Base-by-base conservation (phyloP, 2,113 vertebrate species). In the Hiodon alosoides region DNA sequence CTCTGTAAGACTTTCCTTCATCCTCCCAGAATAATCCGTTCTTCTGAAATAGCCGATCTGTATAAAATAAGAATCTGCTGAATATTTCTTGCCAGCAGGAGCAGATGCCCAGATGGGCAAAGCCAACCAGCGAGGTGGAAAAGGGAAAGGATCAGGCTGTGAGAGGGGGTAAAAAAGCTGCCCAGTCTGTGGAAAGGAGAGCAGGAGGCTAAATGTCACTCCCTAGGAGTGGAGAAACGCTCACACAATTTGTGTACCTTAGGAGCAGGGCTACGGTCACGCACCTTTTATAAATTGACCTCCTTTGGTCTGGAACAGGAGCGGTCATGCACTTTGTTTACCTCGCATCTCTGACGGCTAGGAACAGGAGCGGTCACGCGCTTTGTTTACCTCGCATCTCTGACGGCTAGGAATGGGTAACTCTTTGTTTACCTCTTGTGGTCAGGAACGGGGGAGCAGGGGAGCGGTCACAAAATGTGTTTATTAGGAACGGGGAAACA, bases 221-320 rank as follows among this genome's bases (percentile, higher is more conserved):
- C 90, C 14, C 79, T 86, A 88, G 89, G 90, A 81, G 85, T 78
- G 81, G 84, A 86, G 87, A 80, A 90, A 89, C 87, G 90, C 87
- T 90, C 88, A 89, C 90, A 85, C 86, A 87, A 89, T 86, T 91
- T 85, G 80, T 90, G 91, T 91, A 86, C 87, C 90, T 91, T 90
- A 90, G 85, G 85, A 90, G 88, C 85, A 88, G 86, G 84, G 89
- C 82, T 89, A 84, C 79, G 80, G 82, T 81, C 79, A n/a, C 78
- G 80, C 81, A 51, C 79, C 73, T 80, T 82, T 80, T 79, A 76
- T 31, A 31, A 31, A 31, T 11, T 52, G 16, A 11, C 62, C 6
- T 17, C 52, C 11, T 8, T 60, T 65, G 64, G 77, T 81, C 79
- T 84, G 31, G 31, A 31, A 31, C 31, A 31, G 31, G 31, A 31